These are phyloP conservation scores for Cuniculus paca DNA, from an alignment of 2,797 vertebrate genomes.

Conservation along the genomic window DNA sequence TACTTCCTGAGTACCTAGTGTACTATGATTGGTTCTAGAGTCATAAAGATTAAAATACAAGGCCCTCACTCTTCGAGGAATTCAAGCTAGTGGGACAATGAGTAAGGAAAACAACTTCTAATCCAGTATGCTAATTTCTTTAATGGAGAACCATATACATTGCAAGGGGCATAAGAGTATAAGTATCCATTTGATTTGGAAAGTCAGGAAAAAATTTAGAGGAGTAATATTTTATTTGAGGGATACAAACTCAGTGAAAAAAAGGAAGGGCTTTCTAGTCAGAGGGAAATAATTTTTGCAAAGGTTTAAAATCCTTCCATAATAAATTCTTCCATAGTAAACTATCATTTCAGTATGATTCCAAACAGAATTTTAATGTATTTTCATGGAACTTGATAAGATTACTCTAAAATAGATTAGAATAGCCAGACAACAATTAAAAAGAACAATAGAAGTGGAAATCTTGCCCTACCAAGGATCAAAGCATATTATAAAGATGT, in stretches of 20 bases:
- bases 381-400: slow-evolving; percentile 55
- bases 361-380: slow-evolving; percentile 36
- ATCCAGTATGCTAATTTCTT: background rate
- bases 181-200: background rate
- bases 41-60: slow-evolving; percentile 33
- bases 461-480: background rate
- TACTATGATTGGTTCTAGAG: background rate
- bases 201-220: slow-evolving; percentile 45
- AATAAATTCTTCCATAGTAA: background rate
- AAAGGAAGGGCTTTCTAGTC: background rate
- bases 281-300: slow-evolving; percentile 21
- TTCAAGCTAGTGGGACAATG: background rate
- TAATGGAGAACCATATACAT: background rate
- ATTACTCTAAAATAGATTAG: slow-evolving; percentile 16
- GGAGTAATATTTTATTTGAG: background rate
- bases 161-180: background rate
- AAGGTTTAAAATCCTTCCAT: background rate
- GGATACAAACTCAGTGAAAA: background rate
- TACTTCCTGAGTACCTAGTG: background rate
- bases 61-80: background rate
- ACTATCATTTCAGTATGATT: slow-evolving; percentile 29
- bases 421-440: slow-evolving; percentile 45
- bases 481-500: background rate
- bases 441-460: background rate
- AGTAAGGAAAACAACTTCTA: slow-evolving; percentile 3